Evolutionary conservation across 2,888 invertebrate genomes (phyloP).

Genomic region (Aphrophora alni): DNA sequence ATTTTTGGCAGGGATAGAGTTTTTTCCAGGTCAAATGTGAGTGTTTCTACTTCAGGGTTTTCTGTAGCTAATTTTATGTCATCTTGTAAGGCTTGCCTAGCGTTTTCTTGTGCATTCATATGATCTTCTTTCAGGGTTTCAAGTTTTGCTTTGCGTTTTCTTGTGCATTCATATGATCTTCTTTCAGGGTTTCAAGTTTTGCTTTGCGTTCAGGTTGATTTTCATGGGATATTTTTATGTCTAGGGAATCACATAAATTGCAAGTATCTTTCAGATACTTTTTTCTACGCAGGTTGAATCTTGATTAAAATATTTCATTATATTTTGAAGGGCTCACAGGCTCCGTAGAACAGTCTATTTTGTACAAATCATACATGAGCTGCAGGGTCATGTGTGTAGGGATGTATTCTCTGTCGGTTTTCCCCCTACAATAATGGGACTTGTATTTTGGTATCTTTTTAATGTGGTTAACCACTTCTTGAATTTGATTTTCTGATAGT

Average conservation of each 20-base stretch:
- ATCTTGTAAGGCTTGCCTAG: neutral
- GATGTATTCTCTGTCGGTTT: neutral
- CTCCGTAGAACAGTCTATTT: neutral
- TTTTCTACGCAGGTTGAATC: slow-evolving; percentile 29
- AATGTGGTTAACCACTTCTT: slow-evolving; percentile 27
- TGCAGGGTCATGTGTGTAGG: neutral
- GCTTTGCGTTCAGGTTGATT: neutral
- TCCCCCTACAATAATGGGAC: slow-evolving; percentile 25
- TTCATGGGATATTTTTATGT: neutral
- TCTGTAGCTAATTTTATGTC: neutral
- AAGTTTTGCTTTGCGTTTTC: neutral
- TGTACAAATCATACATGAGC: neutral
- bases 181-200: neutral
- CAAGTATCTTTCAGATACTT: slow-evolving; percentile 34
- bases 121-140: neutral
- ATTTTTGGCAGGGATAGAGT: slow-evolving; percentile 48
- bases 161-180: neutral
- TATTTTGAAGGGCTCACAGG: slow-evolving; percentile 21
- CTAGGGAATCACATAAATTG: neutral
- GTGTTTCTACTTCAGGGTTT: neutral
- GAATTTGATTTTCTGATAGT: neutral
- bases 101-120: neutral
- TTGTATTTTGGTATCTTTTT: slow-evolving; percentile 39
- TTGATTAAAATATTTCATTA: slow-evolving; percentile 25
- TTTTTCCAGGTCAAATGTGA: slow-evolving; percentile 44